Base-by-base conservation (phyloP, 2,888 invertebrate species). In the Beris morrisii region DNA sequence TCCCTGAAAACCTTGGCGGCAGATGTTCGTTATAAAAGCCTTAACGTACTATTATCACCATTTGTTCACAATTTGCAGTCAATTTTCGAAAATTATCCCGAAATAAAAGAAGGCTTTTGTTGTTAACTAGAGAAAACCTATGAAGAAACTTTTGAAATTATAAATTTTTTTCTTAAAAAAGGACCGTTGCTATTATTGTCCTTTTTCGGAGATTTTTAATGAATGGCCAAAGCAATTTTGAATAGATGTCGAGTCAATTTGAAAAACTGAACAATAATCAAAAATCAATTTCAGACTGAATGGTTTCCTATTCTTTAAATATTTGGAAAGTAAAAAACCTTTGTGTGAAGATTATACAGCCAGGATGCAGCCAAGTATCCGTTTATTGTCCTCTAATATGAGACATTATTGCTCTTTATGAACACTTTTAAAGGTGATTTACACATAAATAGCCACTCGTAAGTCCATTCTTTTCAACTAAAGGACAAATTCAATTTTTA, bases 251-350 rank as follows among this genome's bases (percentile, higher is more conserved):
- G 48, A 59, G 30, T 38, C 38, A 38, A 38, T 7, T 7, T 7
- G 38, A 9, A 38, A 68, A 69, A 65, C 66, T 70, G 70, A 71
- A 72, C 72, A 72, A 72, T 72, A 72, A 72, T 72, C 72, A 72
- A 72, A 72, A 72, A 72, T 72, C 72, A 72, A 72, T 72, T 72
- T 72, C 70, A 70, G 69, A 58, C 69, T 72, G 69, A 72, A 72
- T 72, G 67, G 70, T 69, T 67, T 70, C 13, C 70, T 67, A 72
- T 72, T 72, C 70, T 72, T 72, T 70, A 67, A 67, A 67, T 69
- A 72, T 72, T 72, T 72, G 71, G 57, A 67, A 69, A 69, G 63
- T 56, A 69, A 70, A 68, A 61, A 61, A 38, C 55, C 6, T 50
- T 61, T 61, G 52, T 61, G 32, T 50, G 11, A 15, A 30, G 50